These are phyloP conservation scores for Labeo rohita DNA, from an alignment of 2,113 vertebrate genomes.

Conservation along the genomic window DNA sequence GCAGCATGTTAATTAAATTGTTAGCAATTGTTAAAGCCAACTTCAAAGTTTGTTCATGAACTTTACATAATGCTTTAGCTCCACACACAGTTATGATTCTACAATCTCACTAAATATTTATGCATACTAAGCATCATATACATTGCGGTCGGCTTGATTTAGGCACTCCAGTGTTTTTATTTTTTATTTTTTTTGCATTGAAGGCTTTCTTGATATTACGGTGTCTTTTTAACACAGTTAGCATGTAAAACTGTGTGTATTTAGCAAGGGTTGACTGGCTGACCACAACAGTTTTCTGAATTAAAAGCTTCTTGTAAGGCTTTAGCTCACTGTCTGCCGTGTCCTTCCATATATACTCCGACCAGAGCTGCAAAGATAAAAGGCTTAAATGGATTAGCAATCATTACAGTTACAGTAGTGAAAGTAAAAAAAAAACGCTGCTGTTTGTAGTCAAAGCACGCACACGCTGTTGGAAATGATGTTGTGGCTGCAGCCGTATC, in stretches of 20 bases:
- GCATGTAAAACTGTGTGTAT: constrained; percentile 63
- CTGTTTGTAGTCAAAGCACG: constrained; percentile 16
- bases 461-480: background rate
- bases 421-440: constrained; percentile 56
- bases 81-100: background rate
- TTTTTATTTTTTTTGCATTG: no score
- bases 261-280: constrained; percentile 61
- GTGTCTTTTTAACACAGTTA: background rate
- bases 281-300: constrained; percentile 60
- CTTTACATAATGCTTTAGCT: background rate
- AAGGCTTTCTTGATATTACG: background rate
- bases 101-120: background rate
- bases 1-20: no score
- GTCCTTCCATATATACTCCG: constrained; percentile 64
- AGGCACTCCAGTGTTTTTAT: no score
- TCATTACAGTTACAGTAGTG: constrained; percentile 74
- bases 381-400: constrained; percentile 75
- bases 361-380: constrained; percentile 67
- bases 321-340: constrained; percentile 46
- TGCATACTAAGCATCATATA: background rate
- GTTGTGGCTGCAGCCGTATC: background rate
- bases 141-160: no score
- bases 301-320: background rate
- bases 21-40: no score
- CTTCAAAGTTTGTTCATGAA: no score